These are phyloP conservation scores for Rhingia rostrata DNA, from an alignment of 2,888 invertebrate genomes.

Conservation along the genomic window DNA sequence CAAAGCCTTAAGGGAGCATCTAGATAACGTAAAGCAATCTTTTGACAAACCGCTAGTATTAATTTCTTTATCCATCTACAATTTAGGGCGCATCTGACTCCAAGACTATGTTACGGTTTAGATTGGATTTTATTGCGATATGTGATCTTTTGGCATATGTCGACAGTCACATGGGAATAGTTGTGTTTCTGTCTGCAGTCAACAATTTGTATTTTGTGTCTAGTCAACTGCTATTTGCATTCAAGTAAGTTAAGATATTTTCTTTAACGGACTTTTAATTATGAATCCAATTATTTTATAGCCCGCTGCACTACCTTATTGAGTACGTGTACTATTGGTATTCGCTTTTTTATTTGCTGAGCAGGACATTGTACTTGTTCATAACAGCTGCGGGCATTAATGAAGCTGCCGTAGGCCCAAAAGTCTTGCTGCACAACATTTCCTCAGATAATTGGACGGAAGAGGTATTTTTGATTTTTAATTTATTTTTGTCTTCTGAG, in stretches of 20 bases:
- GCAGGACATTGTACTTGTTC: conserved; percentile 54
- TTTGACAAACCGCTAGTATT: too few species aligned
- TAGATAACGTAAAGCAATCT: conserved; percentile 32
- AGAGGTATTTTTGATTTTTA: conserved; percentile 25
- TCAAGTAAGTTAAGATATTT: conserved; percentile 21
- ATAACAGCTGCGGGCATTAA: conserved; percentile 51
- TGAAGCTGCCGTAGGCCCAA: conserved; percentile 55
- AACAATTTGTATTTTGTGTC: conserved; percentile 68
- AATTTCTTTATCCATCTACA: not conserved
- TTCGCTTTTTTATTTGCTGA: conserved; percentile 50
- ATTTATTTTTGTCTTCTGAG: not conserved
- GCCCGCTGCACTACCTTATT: conserved; percentile 39
- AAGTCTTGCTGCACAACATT: conserved; percentile 44
- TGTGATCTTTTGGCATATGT: conserved; percentile 58
- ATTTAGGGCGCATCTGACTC: conserved; percentile 21
- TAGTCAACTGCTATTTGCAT: conserved; percentile 41
- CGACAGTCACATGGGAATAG: conserved; percentile 56
- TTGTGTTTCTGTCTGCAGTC: conserved; percentile 56
- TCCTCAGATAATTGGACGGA: conserved; percentile 48
- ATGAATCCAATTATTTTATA: not conserved
- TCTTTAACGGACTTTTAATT: not conserved
- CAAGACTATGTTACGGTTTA: conserved; percentile 48
- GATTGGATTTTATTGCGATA: conserved; percentile 62
- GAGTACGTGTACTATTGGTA: conserved; percentile 66
- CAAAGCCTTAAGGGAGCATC: conserved; percentile 26